These are phyloP conservation scores for Ochotona curzoniae DNA, from an alignment of 2,113 vertebrate genomes.

Conservation along the genomic window DNA sequence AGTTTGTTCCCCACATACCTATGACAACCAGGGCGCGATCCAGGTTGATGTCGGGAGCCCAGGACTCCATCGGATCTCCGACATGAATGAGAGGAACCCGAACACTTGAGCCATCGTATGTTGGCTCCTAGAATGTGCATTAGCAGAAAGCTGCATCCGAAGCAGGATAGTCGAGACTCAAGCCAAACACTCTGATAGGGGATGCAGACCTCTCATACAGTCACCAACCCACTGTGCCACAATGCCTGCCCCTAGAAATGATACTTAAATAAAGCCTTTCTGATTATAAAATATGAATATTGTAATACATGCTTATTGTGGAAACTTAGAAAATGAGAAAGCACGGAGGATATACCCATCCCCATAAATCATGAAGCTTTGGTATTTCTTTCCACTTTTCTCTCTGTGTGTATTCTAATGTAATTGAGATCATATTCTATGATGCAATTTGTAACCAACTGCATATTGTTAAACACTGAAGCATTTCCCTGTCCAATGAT, in stretches of 20 bases:
- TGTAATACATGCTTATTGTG: not conserved
- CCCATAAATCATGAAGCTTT: not conserved
- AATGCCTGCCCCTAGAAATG: not conserved
- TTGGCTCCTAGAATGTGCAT: too few species aligned
- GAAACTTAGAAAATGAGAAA: slow-evolving; percentile 34
- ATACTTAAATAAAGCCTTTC: not conserved
- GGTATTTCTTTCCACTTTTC: not conserved
- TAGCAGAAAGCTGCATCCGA: too few species aligned
- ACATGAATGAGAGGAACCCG: too few species aligned
- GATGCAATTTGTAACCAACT: not conserved
- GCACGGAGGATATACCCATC: not conserved
- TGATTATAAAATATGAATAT: slow-evolving; percentile 9
- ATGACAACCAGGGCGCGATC: too few species aligned
- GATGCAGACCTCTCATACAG: too few species aligned
- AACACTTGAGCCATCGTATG: too few species aligned
- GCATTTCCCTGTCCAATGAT: not conserved
- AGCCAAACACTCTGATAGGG: too few species aligned
- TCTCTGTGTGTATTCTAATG: not conserved
- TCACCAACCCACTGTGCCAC: too few species aligned
- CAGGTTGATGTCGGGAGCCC: too few species aligned
- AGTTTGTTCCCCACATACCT: too few species aligned
- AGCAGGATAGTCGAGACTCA: too few species aligned
- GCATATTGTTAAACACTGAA: not conserved
- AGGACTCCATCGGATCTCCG: too few species aligned
- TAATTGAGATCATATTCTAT: not conserved